These are phyloP conservation scores for Oceanodroma tethys DNA, from an alignment of 2,113 vertebrate species.

Conservation along the genomic window DNA sequence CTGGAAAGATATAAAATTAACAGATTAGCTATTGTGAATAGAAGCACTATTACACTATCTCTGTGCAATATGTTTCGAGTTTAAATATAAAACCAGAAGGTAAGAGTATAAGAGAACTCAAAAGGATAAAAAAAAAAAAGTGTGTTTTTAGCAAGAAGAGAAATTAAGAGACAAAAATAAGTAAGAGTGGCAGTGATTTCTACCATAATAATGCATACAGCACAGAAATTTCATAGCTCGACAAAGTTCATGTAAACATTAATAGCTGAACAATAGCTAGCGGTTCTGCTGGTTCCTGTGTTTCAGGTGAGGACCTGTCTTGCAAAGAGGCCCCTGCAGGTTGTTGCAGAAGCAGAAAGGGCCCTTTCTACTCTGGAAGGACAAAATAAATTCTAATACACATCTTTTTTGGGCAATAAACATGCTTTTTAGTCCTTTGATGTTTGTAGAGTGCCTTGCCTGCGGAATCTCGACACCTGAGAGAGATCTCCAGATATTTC, in stretches of 20 bases:
- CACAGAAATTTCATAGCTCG: not conserved
- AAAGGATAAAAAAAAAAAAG: not conserved
- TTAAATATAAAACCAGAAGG: not conserved
- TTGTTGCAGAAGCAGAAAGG: not conserved
- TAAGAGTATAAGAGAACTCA: not conserved
- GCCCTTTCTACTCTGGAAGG: not conserved
- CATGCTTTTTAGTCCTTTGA: not conserved
- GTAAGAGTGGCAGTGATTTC: not conserved
- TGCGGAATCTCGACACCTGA: not conserved
- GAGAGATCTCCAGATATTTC: not conserved
- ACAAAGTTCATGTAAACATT: not conserved
- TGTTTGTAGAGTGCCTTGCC: not conserved
- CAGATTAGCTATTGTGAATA: not conserved
- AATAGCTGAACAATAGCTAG: not conserved
- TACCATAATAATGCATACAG: not conserved
- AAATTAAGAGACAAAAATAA: not conserved
- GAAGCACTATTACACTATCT: not conserved
- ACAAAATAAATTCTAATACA: not conserved
- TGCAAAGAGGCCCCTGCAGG: not conserved
- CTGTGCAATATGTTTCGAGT: not conserved
- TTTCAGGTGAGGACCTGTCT: not conserved
- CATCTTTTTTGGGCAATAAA: not conserved
- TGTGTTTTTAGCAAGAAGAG: not conserved
- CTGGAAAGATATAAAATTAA: constrained; percentile 54
- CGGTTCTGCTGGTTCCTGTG: not conserved